phyloP scores from a whole-genome alignment of 2,113 vertebrate species.

The Hippopotamus amphibius region DNA sequence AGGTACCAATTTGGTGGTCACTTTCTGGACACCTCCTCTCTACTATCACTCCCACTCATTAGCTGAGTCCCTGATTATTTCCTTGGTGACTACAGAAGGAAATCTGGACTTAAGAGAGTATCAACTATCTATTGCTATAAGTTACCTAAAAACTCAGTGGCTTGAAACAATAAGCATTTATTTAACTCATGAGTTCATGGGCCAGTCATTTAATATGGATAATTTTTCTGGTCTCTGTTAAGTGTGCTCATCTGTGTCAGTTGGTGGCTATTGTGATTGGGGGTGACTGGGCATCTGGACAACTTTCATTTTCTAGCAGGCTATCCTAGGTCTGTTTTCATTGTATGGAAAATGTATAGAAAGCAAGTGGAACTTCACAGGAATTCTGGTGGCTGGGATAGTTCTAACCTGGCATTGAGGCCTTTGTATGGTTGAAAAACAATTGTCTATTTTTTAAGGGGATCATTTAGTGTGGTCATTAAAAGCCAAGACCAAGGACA shows the following conservation, averaged over 20 bases:
- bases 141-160: background rate
- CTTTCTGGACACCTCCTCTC: background rate
- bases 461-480: background rate
- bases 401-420: background rate
- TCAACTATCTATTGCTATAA: background rate
- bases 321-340: background rate
- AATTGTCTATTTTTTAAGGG: background rate
- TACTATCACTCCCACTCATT: background rate
- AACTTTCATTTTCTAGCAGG: background rate
- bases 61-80: background rate
- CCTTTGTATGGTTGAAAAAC: background rate
- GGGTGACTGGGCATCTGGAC: background rate
- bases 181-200: background rate
- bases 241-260: background rate
- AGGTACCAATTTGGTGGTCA: background rate
- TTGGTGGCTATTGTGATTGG: background rate
- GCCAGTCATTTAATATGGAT: slow-evolving; percentile 6
- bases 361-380: background rate
- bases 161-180: background rate
- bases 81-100: background rate
- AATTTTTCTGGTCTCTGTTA: background rate
- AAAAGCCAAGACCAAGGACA: background rate
- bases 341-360: background rate
- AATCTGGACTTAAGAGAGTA: background rate
- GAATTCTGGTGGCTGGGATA: background rate